phyloP scores from a whole-genome alignment of 1,140 invertebrate species.

The Drosophila subpulchrella region DNA sequence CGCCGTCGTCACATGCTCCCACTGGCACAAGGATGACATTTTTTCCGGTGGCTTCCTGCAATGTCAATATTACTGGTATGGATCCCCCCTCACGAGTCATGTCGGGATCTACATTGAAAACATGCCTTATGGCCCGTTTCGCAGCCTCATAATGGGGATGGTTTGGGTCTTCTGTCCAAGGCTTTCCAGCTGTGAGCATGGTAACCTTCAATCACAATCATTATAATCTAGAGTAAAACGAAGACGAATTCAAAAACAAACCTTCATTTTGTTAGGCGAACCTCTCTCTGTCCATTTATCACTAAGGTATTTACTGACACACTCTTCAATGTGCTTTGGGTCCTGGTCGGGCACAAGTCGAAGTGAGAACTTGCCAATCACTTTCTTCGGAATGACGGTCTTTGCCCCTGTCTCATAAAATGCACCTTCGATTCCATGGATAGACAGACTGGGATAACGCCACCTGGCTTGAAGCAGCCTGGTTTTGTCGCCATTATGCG shows the following conservation, averaged over 20 bases:
- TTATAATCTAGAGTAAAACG: slow-evolving; percentile 77
- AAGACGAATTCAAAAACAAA: slow-evolving; percentile 69
- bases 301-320: slow-evolving; percentile 91
- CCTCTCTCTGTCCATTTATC: slow-evolving; percentile 89
- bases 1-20: slow-evolving; percentile 97
- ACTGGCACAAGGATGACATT: slow-evolving; percentile 97
- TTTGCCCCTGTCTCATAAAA: slow-evolving; percentile 96
- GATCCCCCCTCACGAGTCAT: slow-evolving; percentile 97
- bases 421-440: slow-evolving; percentile 95
- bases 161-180: slow-evolving; percentile 96
- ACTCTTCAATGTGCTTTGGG: slow-evolving; percentile 90
- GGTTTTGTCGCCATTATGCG: slow-evolving; percentile 91
- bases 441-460: slow-evolving; percentile 94
- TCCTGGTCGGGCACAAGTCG: slow-evolving; percentile 96
- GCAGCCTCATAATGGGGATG: slow-evolving; percentile 97
- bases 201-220: slow-evolving; percentile 84
- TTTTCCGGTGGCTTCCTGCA: slow-evolving; percentile 95
- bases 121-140: slow-evolving; percentile 93
- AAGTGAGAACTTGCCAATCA: slow-evolving; percentile 98
- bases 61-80: slow-evolving; percentile 97
- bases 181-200: slow-evolving; percentile 90
- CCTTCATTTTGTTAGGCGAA: slow-evolving; percentile 94
- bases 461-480: slow-evolving; percentile 95
- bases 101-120: slow-evolving; percentile 97
- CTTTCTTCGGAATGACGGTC: slow-evolving; percentile 97